A percentile compares a stretch with the other conserved stretches of the same genome.
Evolutionary conservation across 2,113 vertebrate genomes (phyloP).

Genomic region (Centropus unirufus): DNA sequence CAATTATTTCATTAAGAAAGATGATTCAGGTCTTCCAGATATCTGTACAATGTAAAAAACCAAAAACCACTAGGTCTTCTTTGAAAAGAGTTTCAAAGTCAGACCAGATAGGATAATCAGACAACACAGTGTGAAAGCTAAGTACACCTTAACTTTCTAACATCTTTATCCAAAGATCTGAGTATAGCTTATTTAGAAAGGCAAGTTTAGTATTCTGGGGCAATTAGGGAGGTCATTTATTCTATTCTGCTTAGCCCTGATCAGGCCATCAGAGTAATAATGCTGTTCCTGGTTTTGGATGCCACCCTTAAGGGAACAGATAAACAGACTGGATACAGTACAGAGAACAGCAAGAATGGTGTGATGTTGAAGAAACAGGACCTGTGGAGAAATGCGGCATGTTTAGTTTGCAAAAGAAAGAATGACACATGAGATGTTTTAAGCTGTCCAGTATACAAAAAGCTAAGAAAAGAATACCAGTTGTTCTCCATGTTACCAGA

Average conservation of each 20-base stretch:
- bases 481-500: neutral
- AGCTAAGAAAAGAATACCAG: neutral
- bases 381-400: neutral
- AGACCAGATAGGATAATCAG: neutral
- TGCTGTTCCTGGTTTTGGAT: neutral
- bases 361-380: neutral
- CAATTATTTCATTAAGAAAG: neutral
- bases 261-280: neutral
- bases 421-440: neutral
- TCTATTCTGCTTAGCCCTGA: neutral
- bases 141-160: neutral
- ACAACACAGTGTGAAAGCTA: neutral
- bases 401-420: neutral
- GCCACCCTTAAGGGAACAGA: neutral
- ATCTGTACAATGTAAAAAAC: slow-evolving; percentile 27
- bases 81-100: neutral
- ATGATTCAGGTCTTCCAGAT: slow-evolving; percentile 47
- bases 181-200: neutral
- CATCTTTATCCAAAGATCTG: neutral
- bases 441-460: neutral
- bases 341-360: neutral
- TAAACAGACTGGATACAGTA: neutral
- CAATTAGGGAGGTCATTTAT: neutral
- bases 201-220: neutral
- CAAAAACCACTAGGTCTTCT: neutral